These are phyloP conservation scores for Syrphus vitripennis DNA, from an alignment of 2,888 invertebrate species.

Conservation along the genomic window DNA sequence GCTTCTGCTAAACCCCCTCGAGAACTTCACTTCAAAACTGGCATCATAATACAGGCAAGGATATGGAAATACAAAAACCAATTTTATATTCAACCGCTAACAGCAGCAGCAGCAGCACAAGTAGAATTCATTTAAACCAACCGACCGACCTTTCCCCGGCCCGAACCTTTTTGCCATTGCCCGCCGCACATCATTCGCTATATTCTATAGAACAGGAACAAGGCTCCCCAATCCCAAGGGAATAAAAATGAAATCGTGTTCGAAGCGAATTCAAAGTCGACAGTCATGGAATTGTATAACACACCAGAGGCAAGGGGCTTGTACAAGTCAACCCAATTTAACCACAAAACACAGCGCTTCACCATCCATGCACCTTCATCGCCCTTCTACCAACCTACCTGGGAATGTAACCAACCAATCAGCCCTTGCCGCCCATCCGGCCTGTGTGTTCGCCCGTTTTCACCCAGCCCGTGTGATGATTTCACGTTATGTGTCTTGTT, in stretches of 20 bases:
- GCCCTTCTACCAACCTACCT: neutral
- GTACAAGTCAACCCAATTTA: constrained; percentile 39
- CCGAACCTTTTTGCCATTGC: neutral
- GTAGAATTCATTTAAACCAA: constrained; percentile 49
- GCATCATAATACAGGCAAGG: constrained; percentile 35
- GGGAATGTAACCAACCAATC: constrained; percentile 5
- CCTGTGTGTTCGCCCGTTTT: constrained; percentile 12
- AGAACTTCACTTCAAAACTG: constrained; percentile 39
- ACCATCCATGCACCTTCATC: neutral
- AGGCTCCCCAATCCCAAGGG: constrained; percentile 6
- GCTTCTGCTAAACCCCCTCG: constrained; percentile 34
- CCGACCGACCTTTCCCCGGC: neutral
- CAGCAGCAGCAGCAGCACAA: constrained; percentile 41
- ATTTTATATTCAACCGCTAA: constrained; percentile 71
- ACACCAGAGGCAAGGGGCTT: constrained; percentile 11
- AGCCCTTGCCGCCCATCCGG: constrained; percentile 4
- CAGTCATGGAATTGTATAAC: constrained; percentile 54
- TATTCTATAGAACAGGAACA: neutral
- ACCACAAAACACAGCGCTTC: constrained; percentile 4
- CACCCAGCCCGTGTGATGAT: constrained; percentile 60
- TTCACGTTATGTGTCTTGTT: constrained; percentile 68
- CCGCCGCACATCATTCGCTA: neutral
- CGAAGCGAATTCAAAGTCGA: constrained; percentile 55
- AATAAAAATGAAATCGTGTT: constrained; percentile 64
- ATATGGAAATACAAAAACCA: constrained; percentile 54